Base-by-base conservation (phyloP, 2,797 vertebrate species). In the Esox masquinongy region DNA sequence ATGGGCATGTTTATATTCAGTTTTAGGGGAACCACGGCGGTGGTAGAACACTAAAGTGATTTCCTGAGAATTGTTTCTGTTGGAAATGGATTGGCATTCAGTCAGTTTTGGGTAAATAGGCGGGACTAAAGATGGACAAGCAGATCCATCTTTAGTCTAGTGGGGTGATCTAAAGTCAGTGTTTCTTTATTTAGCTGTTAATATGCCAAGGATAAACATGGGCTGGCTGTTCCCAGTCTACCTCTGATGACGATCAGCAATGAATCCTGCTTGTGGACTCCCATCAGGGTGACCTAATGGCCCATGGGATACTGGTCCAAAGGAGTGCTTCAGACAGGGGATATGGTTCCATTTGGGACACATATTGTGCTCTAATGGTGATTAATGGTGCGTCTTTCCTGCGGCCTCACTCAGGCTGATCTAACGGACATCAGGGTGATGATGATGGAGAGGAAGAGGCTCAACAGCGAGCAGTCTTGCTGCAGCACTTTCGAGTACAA, bases 401-500 rank as follows among this genome's bases (percentile, higher is more conserved):
- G 53, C 11, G 53, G 53, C 53, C 53, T 56, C n/a, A 8, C 75
- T 2, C 80, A 97, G 96, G 94, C 93, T 12, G 94, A 92, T 85
- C 87, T 89, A 12, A 87, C 92, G 90, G 94, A 94, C 83, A 89
- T 91, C 82, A 95, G 89, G 7, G 92, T 94, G 74, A 94, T 93
- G 0, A 93, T 94, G 85, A 90, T 95, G 72, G 95, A 94, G 74
- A 90, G 92, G 81, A 94, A 95, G 82, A 86, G 94, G 24, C 95
- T 94, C 49, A 95, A 95, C 89, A 95, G 93, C 0, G 94, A 96
- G 76, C 91, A 91, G 79, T 93, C 92, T 1, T 88, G 92, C 1
- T 93, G 95, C 79, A 92, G 94, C 80, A 66, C 93, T 72, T 69
- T 97, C 76, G 95, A 97, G 87, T 94, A 97, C 87, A 96, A 96